Conservation (phyloP, 2,797 vertebrate genomes). For the Chanos chanos region DNA sequence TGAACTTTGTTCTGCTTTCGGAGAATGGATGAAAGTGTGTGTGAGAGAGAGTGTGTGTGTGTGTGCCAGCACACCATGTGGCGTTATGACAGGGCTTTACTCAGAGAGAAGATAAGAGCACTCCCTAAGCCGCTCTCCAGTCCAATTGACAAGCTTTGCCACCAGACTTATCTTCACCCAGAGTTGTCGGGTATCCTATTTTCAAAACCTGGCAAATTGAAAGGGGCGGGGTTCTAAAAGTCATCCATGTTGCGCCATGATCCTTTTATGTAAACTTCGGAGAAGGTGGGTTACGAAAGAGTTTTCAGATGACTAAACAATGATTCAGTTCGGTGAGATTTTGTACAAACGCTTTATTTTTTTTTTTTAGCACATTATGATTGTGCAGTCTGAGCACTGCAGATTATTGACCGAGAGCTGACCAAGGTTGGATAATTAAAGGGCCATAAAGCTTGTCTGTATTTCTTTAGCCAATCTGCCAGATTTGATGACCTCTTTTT, state of each 20-base stretch:
- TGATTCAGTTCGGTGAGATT: conserved; percentile 13
- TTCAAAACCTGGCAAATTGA: conserved; percentile 50
- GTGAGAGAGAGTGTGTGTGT: conserved; percentile 49
- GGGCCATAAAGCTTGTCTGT: conserved; percentile 14
- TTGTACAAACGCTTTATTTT: background rate
- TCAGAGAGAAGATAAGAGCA: conserved; percentile 69
- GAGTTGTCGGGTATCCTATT: conserved; percentile 50
- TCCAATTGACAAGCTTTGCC: conserved; percentile 60
- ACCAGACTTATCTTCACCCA: conserved; percentile 55
- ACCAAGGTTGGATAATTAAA: conserved; percentile 18
- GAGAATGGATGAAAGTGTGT: conserved; percentile 51
- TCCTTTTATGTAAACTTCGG: conserved; percentile 12
- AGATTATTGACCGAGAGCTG: conserved; percentile 25
- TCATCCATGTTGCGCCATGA: conserved; percentile 3
- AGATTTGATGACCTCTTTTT: conserved; percentile 41
- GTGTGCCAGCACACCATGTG: conserved; percentile 67
- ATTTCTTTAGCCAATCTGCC: conserved; percentile 35
- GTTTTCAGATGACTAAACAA: conserved; percentile 3
- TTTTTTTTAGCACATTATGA: background rate
- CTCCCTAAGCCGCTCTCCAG: conserved; percentile 57
- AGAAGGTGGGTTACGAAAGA: conserved; percentile 42
- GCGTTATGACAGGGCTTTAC: conserved; percentile 57
- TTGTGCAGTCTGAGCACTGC: no score
- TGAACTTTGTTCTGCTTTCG: conserved; percentile 58
- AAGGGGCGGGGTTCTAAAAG: conserved; percentile 9